Evolutionary conservation across 2,888 invertebrate species (phyloP).

Genomic region (Scaptomyza tumidula): DNA sequence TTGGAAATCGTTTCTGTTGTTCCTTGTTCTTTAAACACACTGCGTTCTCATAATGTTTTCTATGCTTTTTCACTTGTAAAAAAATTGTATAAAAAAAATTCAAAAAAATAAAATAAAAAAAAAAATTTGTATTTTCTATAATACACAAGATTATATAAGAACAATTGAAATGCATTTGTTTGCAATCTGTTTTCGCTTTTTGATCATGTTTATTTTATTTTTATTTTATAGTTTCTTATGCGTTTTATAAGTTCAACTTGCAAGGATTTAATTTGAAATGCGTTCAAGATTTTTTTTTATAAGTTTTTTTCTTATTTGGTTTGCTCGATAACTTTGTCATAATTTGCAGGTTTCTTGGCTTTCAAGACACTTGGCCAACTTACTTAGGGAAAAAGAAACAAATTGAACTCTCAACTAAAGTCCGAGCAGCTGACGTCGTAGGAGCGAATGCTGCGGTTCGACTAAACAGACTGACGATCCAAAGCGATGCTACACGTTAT

Average conservation of each 20-base stretch:
- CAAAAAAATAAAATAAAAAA: background rate
- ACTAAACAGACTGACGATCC: constrained; percentile 85
- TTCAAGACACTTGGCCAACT: constrained; percentile 75
- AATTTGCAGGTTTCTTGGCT: constrained; percentile 16
- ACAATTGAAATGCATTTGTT: constrained; percentile 17
- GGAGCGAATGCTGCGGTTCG: constrained; percentile 85
- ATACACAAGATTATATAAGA: constrained; percentile 61
- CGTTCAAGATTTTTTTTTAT: constrained; percentile 22
- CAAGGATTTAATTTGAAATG: constrained; percentile 45
- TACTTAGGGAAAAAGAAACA: constrained; percentile 85
- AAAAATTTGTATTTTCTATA: constrained; percentile 22
- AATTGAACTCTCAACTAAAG: constrained; percentile 84
- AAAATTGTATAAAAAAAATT: constrained; percentile 69
- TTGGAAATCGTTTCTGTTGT: constrained; percentile 25
- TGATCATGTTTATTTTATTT: constrained; percentile 10
- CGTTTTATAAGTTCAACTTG: constrained; percentile 40
- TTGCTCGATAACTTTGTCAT: constrained; percentile 35
- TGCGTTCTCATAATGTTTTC: constrained; percentile 17
- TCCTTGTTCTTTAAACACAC: constrained; percentile 25
- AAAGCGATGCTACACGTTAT: constrained; percentile 84
- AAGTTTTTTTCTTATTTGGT: constrained; percentile 21
- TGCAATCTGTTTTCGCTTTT: constrained; percentile 4
- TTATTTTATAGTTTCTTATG: constrained; percentile 14
- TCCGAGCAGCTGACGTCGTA: constrained; percentile 85
- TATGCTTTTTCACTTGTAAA: constrained; percentile 61